A percentile compares a stretch with the other conserved stretches of the same genome.
Conservation (phyloP, 2,797 vertebrate species). For the Oryzias sinensis region DNA sequence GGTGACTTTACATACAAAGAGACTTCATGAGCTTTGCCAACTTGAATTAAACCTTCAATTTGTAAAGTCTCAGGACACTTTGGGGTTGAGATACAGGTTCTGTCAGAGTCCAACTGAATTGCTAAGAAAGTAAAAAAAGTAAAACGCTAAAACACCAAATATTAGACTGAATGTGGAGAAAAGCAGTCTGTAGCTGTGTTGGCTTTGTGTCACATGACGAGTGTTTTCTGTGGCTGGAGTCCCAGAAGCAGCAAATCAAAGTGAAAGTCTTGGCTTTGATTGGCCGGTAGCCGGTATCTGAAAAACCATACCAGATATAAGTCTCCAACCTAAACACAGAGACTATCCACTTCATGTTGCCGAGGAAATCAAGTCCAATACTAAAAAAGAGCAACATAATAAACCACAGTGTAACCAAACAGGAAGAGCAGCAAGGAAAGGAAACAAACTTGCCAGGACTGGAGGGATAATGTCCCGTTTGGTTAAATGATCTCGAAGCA, state of each 20-base stretch:
- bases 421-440: slow-evolving; percentile 31
- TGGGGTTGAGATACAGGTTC: neutral
- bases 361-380: slow-evolving; percentile 19
- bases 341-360: slow-evolving; percentile 17
- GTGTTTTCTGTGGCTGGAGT: slow-evolving; percentile 11
- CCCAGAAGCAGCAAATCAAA: slow-evolving; percentile 25
- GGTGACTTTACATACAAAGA: too few relatives aligned
- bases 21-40: too few relatives aligned
- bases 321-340: slow-evolving; percentile 55
- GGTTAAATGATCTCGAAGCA: slow-evolving; percentile 7
- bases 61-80: neutral
- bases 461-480: slow-evolving; percentile 1
- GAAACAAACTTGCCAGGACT: slow-evolving; percentile 23
- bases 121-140: neutral
- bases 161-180: slow-evolving; percentile 25
- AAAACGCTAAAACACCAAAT: slow-evolving; percentile 2
- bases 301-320: slow-evolving; percentile 44
- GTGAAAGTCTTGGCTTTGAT: slow-evolving; percentile 49
- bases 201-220: slow-evolving; percentile 1
- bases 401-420: slow-evolving; percentile 27
- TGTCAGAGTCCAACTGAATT: neutral
- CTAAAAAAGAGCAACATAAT: slow-evolving; percentile 10
- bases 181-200: slow-evolving; percentile 15
- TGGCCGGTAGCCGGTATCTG: slow-evolving; percentile 39
- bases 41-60: neutral